phyloP scores from a whole-genome alignment of 2,113 vertebrate genomes.

The Electrona antarctica region DNA sequence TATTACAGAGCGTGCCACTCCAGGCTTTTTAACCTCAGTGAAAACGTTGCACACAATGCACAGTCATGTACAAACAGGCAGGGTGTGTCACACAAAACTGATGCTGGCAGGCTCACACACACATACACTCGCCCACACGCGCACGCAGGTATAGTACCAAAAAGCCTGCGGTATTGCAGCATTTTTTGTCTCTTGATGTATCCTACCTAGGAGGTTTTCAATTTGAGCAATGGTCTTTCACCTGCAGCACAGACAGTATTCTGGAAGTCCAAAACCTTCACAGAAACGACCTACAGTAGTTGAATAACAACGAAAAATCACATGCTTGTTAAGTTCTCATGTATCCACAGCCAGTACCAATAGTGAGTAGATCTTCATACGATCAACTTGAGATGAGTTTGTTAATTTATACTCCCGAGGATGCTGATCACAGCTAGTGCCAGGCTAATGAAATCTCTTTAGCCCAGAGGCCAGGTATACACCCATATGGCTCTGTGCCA shows the following conservation, averaged over 20 bases:
- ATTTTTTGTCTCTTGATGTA: neutral
- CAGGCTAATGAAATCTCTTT: constrained; percentile 69
- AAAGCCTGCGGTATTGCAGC: neutral
- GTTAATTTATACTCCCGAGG: constrained; percentile 71
- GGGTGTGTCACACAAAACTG: neutral
- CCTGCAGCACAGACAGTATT: neutral
- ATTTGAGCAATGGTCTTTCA: too few species aligned
- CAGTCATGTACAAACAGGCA: constrained; percentile 21
- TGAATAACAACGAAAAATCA: constrained; percentile 23
- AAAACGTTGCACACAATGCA: constrained; percentile 56
- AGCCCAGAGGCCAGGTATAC: constrained; percentile 53
- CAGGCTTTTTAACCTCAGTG: constrained; percentile 54
- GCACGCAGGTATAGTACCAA: neutral
- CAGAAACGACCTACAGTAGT: constrained; percentile 10
- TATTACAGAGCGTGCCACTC: constrained; percentile 64
- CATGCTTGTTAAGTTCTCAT: constrained; percentile 34
- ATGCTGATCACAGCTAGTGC: constrained; percentile 68
- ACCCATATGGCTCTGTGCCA: constrained; percentile 43
- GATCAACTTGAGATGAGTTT: constrained; percentile 64
- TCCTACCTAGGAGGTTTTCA: neutral
- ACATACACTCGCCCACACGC: constrained; percentile 3
- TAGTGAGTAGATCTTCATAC: constrained; percentile 36
- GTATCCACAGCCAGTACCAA: constrained; percentile 26
- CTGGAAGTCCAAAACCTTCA: neutral
- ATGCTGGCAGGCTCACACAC: neutral